These are phyloP conservation scores for Heliocidaris erythrogramma DNA, from an alignment of 35 echinoderm and acorn worm genomes.

Conservation along the genomic window DNA sequence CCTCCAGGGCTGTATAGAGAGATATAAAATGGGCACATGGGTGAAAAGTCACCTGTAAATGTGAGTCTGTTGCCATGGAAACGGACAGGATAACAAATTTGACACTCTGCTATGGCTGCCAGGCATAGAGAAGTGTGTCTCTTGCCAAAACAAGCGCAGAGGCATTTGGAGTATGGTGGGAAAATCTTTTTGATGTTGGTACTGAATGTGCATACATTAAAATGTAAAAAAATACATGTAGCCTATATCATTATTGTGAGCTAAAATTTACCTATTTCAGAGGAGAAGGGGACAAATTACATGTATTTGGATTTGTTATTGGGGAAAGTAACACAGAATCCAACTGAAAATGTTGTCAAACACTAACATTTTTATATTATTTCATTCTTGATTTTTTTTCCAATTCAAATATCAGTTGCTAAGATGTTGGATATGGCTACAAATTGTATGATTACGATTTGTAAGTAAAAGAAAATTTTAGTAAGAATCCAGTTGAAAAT, in stretches of 20 bases:
- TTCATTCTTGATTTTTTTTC: no score
- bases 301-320: no score
- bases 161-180: not conserved
- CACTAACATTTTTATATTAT: no score
- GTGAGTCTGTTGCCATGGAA: not conserved
- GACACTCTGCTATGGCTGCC: not conserved
- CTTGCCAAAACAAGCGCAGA: not conserved
- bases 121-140: not conserved
- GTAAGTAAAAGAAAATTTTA: no score
- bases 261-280: not conserved
- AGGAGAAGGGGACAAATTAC: not conserved
- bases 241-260: not conserved
- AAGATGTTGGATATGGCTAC: no score
- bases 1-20: not conserved
- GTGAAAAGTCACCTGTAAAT: not conserved
- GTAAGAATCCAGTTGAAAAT: no score
- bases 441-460: no score
- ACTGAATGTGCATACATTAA: not conserved
- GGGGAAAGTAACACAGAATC: no score
- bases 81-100: not conserved
- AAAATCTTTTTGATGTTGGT: not conserved
- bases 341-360: no score
- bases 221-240: not conserved
- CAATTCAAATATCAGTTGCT: no score
- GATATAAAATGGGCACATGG: not conserved